Evolutionary conservation across 2,797 vertebrate species (phyloP), one percentile per base, ranked within the genome.

Genomic region (Lacerta bilineata): DNA sequence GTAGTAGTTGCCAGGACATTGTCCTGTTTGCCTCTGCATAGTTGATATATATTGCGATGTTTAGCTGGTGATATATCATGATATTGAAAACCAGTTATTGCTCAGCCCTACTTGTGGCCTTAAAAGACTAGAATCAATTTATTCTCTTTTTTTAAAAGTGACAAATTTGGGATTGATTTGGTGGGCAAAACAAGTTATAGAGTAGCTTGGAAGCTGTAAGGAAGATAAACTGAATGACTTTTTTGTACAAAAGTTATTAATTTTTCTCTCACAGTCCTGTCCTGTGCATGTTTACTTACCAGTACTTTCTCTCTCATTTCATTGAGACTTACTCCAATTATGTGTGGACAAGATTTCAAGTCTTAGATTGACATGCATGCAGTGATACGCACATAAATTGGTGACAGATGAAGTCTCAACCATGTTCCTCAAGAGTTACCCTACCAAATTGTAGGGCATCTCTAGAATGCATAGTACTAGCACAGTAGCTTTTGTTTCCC

Each of bases 101-200:
- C 50, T 55, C 50, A 55, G 50, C 50, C 3, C 13, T 55, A 55
- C 50, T 4, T 55, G 50, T 46, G 77, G 86, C 91, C 75, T 66
- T 93, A 29, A 59, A 88, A 88, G 83, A 64, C 89, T 43, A 4
- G 75, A 39, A 5, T 81, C 77, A 85, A 66, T 92, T 89, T 84
- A 61, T 88, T 86, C 86, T 5, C 71, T 87, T 84, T 90, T 66
- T 72, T 87, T 41, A 78, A n/a, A 50, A 36, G 17, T 76, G 59
- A 50, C 8, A 81, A 87, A 92, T 86, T 76, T 69, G 84, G 82
- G 87, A 83, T 78, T 77, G 84, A 68, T 89, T 86, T 81, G 17
- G 66, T 87, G 43, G 36, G 13, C 90, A 81, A 88, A 90, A 78
- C 55, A 72, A 36, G 8, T 18, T 15, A 33, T 27, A 39, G 46